phyloP scores from a whole-genome alignment of 2,888 invertebrate genomes.

The Villa cingulata region DNA sequence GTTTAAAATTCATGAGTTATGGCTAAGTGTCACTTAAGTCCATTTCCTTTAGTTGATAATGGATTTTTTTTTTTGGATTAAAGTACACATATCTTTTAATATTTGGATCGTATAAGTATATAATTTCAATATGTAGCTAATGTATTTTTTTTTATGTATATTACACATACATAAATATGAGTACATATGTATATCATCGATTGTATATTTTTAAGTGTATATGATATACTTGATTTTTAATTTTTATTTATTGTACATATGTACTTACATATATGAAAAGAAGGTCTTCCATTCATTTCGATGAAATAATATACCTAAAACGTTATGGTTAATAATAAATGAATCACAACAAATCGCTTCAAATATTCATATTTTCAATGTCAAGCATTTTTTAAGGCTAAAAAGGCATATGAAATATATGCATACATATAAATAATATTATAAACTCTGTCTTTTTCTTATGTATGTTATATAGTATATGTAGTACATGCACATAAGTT shows the following conservation, averaged over 20 bases:
- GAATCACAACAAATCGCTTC: neutral
- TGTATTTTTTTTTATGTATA: too few species aligned
- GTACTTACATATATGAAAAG: neutral
- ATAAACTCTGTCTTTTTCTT: too few species aligned
- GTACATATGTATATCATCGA: neutral
- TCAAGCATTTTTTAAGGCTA: neutral
- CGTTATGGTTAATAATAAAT: neutral
- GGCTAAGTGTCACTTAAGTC: neutral
- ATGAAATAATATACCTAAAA: too few species aligned
- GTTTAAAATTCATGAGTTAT: neutral
- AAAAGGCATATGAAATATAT: neutral
- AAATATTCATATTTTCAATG: neutral
- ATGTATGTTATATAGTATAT: too few species aligned
- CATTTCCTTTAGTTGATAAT: neutral
- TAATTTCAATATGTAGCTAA: too few species aligned
- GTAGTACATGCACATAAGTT: too few species aligned
- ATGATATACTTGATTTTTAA: neutral
- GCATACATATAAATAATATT: neutral
- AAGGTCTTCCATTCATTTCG: neutral
- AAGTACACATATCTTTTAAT: too few species aligned
- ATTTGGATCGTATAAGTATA: too few species aligned
- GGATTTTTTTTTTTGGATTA: neutral
- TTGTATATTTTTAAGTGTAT: neutral
- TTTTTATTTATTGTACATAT: neutral
- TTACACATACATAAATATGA: too few species aligned